A percentile compares a stretch with the other conserved stretches of the same genome.
Conservation (phyloP, 2,113 vertebrate genomes). For the Ramphastos sulfuratus region DNA sequence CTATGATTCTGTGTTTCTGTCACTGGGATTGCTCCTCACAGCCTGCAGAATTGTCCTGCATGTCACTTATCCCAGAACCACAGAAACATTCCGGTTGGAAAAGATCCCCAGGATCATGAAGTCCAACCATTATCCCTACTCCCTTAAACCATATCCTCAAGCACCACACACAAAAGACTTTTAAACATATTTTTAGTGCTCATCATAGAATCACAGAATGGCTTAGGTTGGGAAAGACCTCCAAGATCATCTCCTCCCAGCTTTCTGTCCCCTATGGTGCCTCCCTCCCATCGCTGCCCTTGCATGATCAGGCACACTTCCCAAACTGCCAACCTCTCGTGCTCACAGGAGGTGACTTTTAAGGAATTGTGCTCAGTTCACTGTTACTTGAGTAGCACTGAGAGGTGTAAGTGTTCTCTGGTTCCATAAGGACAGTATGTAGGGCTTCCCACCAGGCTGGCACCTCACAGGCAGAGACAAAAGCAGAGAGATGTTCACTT, state of each 20-base stretch:
- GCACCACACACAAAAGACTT: too few relatives aligned
- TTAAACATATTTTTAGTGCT: too few relatives aligned
- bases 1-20: background rate
- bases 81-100: too few relatives aligned
- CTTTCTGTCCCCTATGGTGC: too few relatives aligned
- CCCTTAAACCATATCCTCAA: too few relatives aligned
- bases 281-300: background rate
- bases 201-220: too few relatives aligned
- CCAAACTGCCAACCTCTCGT: background rate
- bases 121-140: too few relatives aligned
- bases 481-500: background rate
- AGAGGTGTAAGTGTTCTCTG: background rate
- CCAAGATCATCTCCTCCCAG: too few relatives aligned
- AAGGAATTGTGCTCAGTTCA: background rate
- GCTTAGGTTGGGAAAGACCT: too few relatives aligned
- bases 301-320: background rate
- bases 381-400: background rate
- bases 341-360: background rate
- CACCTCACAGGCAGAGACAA: background rate
- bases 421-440: background rate
- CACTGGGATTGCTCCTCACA: background rate
- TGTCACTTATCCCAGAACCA: background rate
- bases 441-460: background rate
- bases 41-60: background rate
- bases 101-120: too few relatives aligned